Percentiles rank a stretch among this genome's conserved stretches.
phyloP scores from a whole-genome alignment of 2,888 invertebrate species.

The Branchellion lobata region DNA sequence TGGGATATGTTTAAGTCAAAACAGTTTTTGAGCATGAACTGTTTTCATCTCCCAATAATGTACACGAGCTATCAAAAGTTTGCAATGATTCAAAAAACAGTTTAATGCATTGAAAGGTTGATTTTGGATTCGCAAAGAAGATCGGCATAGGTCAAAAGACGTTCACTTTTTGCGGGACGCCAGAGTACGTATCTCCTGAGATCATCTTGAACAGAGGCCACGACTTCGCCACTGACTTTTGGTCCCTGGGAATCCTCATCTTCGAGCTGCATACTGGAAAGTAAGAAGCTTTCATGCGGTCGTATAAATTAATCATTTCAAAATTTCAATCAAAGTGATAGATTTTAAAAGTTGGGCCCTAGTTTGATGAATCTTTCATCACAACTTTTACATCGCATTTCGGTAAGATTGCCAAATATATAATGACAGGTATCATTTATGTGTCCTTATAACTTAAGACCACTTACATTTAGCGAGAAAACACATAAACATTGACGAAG shows the following conservation, averaged over 20 bases:
- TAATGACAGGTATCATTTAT: no score
- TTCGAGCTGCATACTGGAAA: constrained; percentile 89
- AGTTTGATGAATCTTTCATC: no score
- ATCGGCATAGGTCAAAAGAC: constrained; percentile 83
- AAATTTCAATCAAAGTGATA: no score
- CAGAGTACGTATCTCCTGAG: constrained; percentile 93
- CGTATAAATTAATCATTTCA: no score
- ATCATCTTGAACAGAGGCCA: constrained; percentile 96
- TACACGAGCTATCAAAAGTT: neutral
- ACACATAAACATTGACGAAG: no score
- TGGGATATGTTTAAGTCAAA: neutral
- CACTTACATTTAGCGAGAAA: no score
- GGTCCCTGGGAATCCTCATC: constrained; percentile 98
- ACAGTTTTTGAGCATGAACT: neutral
- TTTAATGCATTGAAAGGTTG: no score
- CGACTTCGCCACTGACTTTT: constrained; percentile 86
- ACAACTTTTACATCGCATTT: no score
- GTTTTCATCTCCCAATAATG: neutral
- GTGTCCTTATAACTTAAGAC: no score
- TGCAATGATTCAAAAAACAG: neutral
- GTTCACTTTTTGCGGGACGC: constrained; percentile 98
- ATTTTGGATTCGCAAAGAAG: constrained; percentile 98
- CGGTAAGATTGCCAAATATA: no score
- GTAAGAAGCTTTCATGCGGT: no score
- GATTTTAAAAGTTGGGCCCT: no score